phyloP scores from a whole-genome alignment of 2,797 vertebrate species.

The Caiman crocodilus region DNA sequence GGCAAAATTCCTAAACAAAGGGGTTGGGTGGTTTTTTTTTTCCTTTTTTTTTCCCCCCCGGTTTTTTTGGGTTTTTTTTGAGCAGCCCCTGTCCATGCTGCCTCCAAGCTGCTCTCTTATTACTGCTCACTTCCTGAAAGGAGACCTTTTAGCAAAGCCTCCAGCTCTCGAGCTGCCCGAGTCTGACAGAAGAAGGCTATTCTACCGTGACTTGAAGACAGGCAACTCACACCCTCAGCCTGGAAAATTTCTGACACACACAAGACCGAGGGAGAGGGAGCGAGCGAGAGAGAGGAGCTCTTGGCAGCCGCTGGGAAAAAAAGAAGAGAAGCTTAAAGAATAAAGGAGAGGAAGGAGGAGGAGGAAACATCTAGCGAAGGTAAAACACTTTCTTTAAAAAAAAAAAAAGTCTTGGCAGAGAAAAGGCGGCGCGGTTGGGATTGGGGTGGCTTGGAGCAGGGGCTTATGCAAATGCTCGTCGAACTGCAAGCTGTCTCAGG shows the following conservation, averaged over 20 bases:
- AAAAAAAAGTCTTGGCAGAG: conserved; percentile 41
- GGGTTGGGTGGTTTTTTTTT: neutral
- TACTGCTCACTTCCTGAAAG: conserved; percentile 76
- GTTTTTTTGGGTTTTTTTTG: neutral
- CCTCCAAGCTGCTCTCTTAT: conserved; percentile 58
- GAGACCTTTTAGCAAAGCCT: conserved; percentile 63
- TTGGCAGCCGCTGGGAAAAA: conserved; percentile 49
- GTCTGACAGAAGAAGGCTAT: conserved; percentile 68
- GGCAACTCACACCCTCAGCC: conserved; percentile 52
- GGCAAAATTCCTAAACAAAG: conserved; percentile 81
- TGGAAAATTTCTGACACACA: conserved; percentile 69
- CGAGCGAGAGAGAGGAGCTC: conserved; percentile 33
- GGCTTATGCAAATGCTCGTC: conserved; percentile 63
- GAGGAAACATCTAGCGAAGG: conserved; percentile 50
- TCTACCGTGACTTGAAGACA: conserved; percentile 41
- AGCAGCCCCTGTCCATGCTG: conserved; percentile 78
- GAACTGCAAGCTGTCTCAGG: conserved; percentile 69
- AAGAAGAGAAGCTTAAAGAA: conserved; percentile 12
- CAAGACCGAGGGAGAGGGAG: neutral
- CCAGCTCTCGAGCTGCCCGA: conserved; percentile 35
- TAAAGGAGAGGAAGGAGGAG: conserved; percentile 40
- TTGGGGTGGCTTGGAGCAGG: conserved; percentile 56
- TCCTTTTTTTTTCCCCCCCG: neutral
- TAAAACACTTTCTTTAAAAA: conserved; percentile 57
- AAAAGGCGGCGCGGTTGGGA: conserved; percentile 21